These are phyloP conservation scores for Lipophrys pholis DNA, from an alignment of 2,113 vertebrate species.

Conservation along the genomic window DNA sequence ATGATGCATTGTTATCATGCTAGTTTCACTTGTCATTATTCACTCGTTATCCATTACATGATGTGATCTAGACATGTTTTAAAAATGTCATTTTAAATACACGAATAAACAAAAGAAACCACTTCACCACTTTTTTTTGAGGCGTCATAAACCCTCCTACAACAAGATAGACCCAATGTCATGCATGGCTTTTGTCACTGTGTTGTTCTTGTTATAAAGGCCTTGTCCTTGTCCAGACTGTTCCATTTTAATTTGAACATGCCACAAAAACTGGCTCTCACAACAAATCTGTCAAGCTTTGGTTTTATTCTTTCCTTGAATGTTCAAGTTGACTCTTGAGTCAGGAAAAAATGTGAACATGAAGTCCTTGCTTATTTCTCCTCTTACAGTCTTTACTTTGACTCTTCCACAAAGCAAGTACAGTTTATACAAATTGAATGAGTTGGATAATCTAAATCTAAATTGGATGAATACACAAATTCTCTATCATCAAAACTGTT, in stretches of 20 bases:
- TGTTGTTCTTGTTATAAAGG: neutral
- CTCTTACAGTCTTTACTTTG: neutral
- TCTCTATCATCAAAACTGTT: no score
- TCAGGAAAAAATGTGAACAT: neutral
- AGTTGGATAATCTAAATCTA: no score
- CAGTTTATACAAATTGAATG: neutral
- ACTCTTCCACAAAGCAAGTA: neutral
- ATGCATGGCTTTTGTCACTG: neutral
- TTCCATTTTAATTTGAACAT: neutral
- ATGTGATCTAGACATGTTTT: neutral
- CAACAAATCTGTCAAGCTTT: neutral
- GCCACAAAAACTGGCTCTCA: neutral
- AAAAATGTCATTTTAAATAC: neutral
- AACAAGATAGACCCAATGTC: neutral
- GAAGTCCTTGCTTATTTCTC: neutral
- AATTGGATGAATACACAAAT: no score
- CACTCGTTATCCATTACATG: neutral
- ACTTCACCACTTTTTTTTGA: neutral
- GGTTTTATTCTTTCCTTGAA: neutral
- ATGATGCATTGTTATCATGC: neutral
- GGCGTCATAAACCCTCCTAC: neutral
- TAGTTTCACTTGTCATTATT: constrained; percentile 3
- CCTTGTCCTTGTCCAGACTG: neutral
- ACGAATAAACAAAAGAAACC: neutral
- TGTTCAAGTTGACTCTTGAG: neutral